Conservation (phyloP, 2,113 vertebrate genomes). For the Phocoena phocoena region DNA sequence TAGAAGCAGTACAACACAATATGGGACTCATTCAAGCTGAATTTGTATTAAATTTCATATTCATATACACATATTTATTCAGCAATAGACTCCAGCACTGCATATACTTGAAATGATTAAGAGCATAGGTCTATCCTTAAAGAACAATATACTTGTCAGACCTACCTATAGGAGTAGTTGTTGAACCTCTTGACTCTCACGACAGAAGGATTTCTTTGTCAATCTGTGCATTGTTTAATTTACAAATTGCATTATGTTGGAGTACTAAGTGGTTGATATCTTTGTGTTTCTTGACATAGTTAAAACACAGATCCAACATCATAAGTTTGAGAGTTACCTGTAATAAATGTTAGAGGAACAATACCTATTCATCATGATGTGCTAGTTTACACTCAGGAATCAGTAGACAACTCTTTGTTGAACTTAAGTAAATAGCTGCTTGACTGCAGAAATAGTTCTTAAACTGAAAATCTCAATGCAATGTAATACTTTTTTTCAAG, state of each 20-base stretch:
- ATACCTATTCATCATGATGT: neutral
- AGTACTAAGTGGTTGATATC: neutral
- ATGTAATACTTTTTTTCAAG: neutral
- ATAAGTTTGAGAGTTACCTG: neutral
- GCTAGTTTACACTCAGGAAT: neutral
- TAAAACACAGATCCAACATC: neutral
- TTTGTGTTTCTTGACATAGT: neutral
- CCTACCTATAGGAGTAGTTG: neutral
- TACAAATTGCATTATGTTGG: neutral
- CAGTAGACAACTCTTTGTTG: neutral
- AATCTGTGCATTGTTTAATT: constrained; percentile 11
- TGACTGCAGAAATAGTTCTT: constrained; percentile 10
- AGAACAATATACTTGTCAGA: neutral
- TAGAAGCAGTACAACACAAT: neutral
- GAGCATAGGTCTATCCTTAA: neutral
- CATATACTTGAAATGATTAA: constrained; percentile 1
- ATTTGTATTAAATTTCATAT: neutral
- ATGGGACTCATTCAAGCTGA: neutral
- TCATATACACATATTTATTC: neutral
- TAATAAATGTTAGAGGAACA: neutral
- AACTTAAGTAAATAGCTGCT: constrained; percentile 48
- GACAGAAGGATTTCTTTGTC: constrained; percentile 9
- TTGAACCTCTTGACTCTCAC: constrained; percentile 28
- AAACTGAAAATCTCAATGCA: neutral
- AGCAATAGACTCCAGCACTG: neutral